Percentiles rank a stretch among this genome's conserved stretches.
phyloP scores from a whole-genome alignment of 2,113 vertebrate genomes.

The Corythornis vintsioides region DNA sequence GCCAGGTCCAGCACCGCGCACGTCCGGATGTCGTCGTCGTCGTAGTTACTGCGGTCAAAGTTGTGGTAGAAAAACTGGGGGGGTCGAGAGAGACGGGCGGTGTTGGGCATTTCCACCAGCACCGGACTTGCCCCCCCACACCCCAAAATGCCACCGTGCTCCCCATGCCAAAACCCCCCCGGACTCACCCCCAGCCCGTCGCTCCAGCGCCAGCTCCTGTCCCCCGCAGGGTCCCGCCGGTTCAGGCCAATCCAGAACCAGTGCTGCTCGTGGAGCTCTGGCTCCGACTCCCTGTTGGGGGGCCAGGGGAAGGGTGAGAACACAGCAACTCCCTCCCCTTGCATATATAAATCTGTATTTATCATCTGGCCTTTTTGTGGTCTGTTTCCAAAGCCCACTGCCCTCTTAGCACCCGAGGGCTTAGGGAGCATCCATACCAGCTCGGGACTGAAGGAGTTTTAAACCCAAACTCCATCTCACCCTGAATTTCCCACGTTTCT shows the following conservation, averaged over 20 bases:
- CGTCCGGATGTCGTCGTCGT: constrained; percentile 78
- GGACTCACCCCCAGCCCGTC: constrained; percentile 90
- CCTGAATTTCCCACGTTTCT: not conserved
- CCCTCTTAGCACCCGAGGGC: not conserved
- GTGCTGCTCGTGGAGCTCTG: constrained; percentile 91
- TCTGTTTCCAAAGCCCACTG: not conserved
- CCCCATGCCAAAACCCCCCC: fast-evolving
- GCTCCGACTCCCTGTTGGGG: constrained; percentile 76
- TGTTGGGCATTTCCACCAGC: not conserved
- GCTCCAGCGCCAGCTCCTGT: constrained; percentile 93
- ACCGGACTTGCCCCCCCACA: fast-evolving
- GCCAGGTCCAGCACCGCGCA: constrained; percentile 89
- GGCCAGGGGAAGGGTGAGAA: not conserved
- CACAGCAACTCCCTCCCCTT: too few relatives aligned
- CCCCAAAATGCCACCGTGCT: not conserved
- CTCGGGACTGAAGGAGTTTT: not conserved
- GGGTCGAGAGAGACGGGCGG: not conserved
- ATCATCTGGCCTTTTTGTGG: not conserved
- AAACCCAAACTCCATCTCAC: not conserved
- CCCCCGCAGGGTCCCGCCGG: constrained; percentile 84
- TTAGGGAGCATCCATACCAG: fast-evolving
- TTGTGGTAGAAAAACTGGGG: constrained; percentile 92
- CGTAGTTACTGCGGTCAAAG: constrained; percentile 86
- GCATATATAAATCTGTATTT: not conserved
- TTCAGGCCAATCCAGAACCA: constrained; percentile 98